These are phyloP conservation scores for Calameuta idolon DNA, from an alignment of 2,888 invertebrate genomes.

Conservation along the genomic window DNA sequence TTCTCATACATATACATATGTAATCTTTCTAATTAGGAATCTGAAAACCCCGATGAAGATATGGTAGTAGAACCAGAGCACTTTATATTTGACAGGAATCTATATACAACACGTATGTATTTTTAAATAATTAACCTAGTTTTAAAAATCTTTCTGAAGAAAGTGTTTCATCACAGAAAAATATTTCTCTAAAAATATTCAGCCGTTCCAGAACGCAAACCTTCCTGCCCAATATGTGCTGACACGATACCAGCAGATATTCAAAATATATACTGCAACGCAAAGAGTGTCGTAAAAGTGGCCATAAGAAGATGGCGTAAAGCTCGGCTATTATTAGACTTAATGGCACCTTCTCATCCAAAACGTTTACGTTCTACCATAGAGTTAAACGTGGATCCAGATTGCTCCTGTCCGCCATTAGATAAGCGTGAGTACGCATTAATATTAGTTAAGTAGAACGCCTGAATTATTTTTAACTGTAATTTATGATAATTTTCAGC, in stretches of 20 bases:
- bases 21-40: not conserved
- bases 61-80: not conserved
- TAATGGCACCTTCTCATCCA: slow-evolving; percentile 26
- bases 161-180: not conserved
- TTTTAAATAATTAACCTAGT: not conserved
- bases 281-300: slow-evolving; percentile 52
- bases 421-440: slow-evolving; percentile 49
- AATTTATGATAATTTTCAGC: slow-evolving; percentile 38
- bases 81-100: not conserved
- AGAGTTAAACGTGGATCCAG: slow-evolving; percentile 45
- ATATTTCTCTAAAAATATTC: not conserved
- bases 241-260: slow-evolving; percentile 50
- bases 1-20: not conserved
- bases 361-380: slow-evolving; percentile 46
- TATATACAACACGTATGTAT: not conserved
- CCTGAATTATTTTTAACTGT: slow-evolving; percentile 3
- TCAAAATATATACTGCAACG: slow-evolving; percentile 50
- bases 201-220: not conserved
- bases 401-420: slow-evolving; percentile 53
- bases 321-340: slow-evolving; percentile 51
- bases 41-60: not conserved
- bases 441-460: slow-evolving; percentile 16
- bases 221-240: slow-evolving; percentile 52
- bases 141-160: not conserved
- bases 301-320: slow-evolving; percentile 53